Evolutionary conservation across 1,140 invertebrate genomes (phyloP).

Genomic region (Cepaea nemoralis): DNA sequence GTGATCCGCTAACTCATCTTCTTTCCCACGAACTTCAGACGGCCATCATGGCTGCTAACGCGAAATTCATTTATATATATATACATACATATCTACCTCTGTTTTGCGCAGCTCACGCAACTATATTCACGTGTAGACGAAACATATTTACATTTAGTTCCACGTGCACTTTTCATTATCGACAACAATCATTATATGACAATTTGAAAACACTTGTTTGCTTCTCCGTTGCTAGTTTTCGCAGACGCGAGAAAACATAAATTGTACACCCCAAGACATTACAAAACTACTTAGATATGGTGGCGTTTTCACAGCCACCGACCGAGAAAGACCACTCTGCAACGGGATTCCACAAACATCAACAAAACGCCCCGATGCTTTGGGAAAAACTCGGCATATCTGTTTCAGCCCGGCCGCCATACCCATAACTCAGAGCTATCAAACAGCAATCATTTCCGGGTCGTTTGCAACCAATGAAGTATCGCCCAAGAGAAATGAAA

Average conservation of each 20-base stretch:
- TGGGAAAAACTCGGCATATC: neutral
- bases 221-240: neutral
- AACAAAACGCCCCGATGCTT: neutral
- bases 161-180: too few relatives aligned
- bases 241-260: neutral
- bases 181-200: too few relatives aligned
- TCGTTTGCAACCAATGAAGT: constrained; percentile 1
- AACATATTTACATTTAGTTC: too few relatives aligned
- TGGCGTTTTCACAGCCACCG: neutral
- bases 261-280: neutral
- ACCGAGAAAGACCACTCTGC: neutral
- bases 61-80: too few relatives aligned
- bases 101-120: too few relatives aligned
- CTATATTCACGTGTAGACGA: too few relatives aligned
- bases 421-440: constrained; percentile 11
- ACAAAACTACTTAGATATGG: neutral
- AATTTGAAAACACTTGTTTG: too few relatives aligned
- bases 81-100: too few relatives aligned
- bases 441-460: constrained; percentile 2
- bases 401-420: neutral
- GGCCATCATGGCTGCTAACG: too few relatives aligned
- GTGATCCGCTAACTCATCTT: too few relatives aligned
- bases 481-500: neutral
- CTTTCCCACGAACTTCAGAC: too few relatives aligned
- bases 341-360: neutral